These are phyloP conservation scores for Phaethornis superciliosus DNA, from an alignment of 2,113 vertebrate species.

Conservation along the genomic window DNA sequence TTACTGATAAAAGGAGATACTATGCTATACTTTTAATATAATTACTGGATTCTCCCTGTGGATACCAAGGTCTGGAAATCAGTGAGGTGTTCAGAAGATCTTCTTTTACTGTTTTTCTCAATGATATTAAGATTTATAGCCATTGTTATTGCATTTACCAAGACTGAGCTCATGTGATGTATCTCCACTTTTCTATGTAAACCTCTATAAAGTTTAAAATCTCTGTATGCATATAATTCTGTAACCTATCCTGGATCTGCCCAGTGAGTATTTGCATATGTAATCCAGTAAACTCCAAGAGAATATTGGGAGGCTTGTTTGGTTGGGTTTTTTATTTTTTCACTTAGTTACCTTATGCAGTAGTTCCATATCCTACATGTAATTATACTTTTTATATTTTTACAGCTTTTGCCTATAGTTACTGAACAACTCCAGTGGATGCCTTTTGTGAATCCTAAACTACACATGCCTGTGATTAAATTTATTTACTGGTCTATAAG, in stretches of 20 bases:
- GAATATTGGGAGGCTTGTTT: neutral
- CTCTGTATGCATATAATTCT: neutral
- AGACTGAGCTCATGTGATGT: neutral
- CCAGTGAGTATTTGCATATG: neutral
- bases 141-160: neutral
- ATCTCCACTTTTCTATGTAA: neutral
- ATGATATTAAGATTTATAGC: neutral
- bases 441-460: conserved; percentile 72
- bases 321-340: neutral
- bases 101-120: neutral
- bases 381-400: neutral
- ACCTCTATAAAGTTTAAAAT: neutral
- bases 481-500: conserved; percentile 85
- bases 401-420: conserved; percentile 83
- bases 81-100: neutral
- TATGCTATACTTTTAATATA: neutral
- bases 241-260: neutral
- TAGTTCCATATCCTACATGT: neutral
- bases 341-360: neutral
- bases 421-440: conserved; percentile 85
- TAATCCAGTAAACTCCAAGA: neutral
- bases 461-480: conserved; percentile 80
- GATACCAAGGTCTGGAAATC: neutral
- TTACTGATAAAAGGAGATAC: neutral
- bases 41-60: neutral